Base-by-base conservation (phyloP, 2,888 invertebrate species). In the Caenorhabditis zanzibari region DNA sequence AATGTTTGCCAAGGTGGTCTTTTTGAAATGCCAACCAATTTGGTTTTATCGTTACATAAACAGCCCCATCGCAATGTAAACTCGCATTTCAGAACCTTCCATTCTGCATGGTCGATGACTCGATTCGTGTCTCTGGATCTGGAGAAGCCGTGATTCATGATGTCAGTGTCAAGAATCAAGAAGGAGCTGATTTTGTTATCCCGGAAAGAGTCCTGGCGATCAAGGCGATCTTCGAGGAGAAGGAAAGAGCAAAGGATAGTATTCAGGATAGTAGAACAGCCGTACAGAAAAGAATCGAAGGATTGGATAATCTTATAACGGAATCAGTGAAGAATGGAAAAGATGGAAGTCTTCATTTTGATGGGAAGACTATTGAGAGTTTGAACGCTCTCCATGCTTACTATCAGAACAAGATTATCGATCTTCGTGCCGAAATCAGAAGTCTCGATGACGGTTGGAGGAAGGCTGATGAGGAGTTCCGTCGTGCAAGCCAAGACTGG, bases 121-220 rank as follows among this genome's bases (percentile, higher is more conserved):
- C 77, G 24, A 49, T 82, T 32, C 77, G 82, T 38, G 77, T 82
- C 1, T 56, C 68, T 22, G 82, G 82, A 49, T 28, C 28, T 32
- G 82, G 82, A n/a, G 22, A 52, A 3, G 82, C 82, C n/a, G 56
- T 59, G 22, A 72, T 82, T 32, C 82, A 79, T 12, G 82, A 82
- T 41, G 79, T 82, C 14, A 32, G 71, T 0, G 82, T 82, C 22
- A 77, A 82, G 47, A 64, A 66, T 14, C 82, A 82, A 59, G 76
- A 66, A 12, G 82, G 76, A 22, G 76, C 64, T 14, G 82, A 82
- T 12, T 73, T 82, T 16, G 71, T 77, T 2, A 66, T 77, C 14
- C 82, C 82, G 58, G 76, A 76, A 10, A 22, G 73, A 24, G 82
- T 82, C 0, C 58, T 66, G 0, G 66, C 71, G 6, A 66, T 82